Base-by-base conservation (phyloP, 2,888 invertebrate genomes). In the Pecten maximus region DNA sequence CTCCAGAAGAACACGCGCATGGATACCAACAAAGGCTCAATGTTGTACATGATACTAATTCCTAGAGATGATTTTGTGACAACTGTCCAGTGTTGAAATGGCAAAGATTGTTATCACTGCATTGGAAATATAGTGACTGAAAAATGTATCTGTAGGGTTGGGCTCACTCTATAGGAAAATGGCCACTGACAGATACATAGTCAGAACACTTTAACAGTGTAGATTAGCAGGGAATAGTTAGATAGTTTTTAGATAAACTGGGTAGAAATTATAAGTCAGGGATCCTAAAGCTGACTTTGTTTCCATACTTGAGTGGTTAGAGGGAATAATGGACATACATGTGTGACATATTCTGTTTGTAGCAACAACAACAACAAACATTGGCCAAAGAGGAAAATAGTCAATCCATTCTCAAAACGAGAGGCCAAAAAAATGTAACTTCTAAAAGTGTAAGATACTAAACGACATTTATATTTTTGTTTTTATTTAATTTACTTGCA, bases 381-480 rank as follows among this genome's bases (percentile, higher is more conserved):
- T 35, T 74, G 74, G 74, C 35, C 74, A 74, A 74, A 74, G 28
- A 74, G 12, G 74, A 74, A 74, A 74, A 12, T 74, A 74, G 74
- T 74, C 74, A 74, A 74, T 74, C 74, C 74, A 74, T 74, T 74
- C 74, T 74, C 35, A 74, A 74, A 74, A 74, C 74, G 35, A 74
- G 74, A 74, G 74, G 74, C 74, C 28, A 74, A 74, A 74, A 74
- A 74, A 74, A 74, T 28, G 74, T 74, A 74, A 74, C 74, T 74
- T 74, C 74, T 35, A 74, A 74, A 35, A 74, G 74, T 74, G 74
- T 74, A 74, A 74, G 74, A 74, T 74, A 74, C 74, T 74, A 74
- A 74, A 74, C 28, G 1, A 15, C 12, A 6, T 54, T 74, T 74
- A 74, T 35, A 12, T 74, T 12, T 35, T 74, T 28, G 74, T 74